Conservation (phyloP, 2,888 invertebrate genomes). For the Lithosia quadra region DNA sequence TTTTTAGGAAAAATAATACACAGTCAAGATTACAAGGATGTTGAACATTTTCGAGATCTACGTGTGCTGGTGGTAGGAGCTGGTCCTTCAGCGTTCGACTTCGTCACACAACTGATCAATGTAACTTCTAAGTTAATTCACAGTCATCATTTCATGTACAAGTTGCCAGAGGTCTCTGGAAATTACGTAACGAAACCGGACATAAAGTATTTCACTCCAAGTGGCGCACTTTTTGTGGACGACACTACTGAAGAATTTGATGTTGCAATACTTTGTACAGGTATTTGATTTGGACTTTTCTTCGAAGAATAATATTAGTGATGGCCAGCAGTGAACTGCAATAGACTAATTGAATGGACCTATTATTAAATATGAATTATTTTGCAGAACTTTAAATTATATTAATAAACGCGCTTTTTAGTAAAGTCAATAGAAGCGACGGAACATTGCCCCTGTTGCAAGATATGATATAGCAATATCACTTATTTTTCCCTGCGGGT, state of each 20-base stretch:
- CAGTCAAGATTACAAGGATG: slow-evolving; percentile 91
- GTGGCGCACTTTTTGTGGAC: slow-evolving; percentile 87
- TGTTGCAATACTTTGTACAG: slow-evolving; percentile 91
- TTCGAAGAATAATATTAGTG: too few relatives aligned
- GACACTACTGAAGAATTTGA: slow-evolving; percentile 88
- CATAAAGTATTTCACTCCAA: slow-evolving; percentile 77
- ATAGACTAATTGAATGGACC: too few relatives aligned
- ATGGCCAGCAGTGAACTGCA: too few relatives aligned
- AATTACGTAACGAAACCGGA: slow-evolving; percentile 86
- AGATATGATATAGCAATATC: background rate
- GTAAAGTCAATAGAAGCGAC: too few relatives aligned
- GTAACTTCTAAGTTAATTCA: slow-evolving; percentile 83
- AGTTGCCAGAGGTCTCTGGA: slow-evolving; percentile 78
- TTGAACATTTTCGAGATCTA: slow-evolving; percentile 86
- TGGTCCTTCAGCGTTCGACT: slow-evolving; percentile 91
- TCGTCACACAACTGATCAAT: slow-evolving; percentile 84
- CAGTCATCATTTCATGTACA: slow-evolving; percentile 84
- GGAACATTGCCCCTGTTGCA: background rate
- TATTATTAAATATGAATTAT: too few relatives aligned
- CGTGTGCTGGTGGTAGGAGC: slow-evolving; percentile 90
- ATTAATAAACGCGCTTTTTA: too few relatives aligned
- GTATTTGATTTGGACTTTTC: slow-evolving; percentile 65
- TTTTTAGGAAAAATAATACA: slow-evolving; percentile 89
- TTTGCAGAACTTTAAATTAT: too few relatives aligned
- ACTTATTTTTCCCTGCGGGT: slow-evolving; percentile 73